Conservation (phyloP, 2,797 vertebrate genomes). For the Jordanella pulchra region DNA sequence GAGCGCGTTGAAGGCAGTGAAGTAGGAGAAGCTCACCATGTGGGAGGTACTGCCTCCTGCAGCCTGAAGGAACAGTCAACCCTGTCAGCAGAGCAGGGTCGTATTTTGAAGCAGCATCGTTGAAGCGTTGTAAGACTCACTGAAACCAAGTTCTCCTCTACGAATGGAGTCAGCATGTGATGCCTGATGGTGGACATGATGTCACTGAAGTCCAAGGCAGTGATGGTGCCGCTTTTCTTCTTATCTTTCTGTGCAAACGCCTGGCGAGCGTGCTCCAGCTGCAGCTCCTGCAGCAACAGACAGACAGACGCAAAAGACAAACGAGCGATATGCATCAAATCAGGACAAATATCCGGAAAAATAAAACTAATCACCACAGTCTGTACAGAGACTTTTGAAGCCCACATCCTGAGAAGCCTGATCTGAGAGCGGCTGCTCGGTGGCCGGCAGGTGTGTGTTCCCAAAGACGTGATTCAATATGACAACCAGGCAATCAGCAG, state of each 20-base stretch:
- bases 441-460: constrained; percentile 79
- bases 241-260: constrained; percentile 95
- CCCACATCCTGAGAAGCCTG: constrained; percentile 73
- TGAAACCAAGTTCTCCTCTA: constrained; percentile 97
- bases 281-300: constrained; percentile 84
- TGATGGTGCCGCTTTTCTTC: constrained; percentile 91
- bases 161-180: constrained; percentile 95
- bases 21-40: constrained; percentile 99
- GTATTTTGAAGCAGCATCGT: constrained; percentile 9
- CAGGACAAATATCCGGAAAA: constrained; percentile 41
- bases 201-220: constrained; percentile 93
- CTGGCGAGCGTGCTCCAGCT: constrained; percentile 94
- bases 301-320: constrained; percentile 11
- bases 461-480: constrained; percentile 73
- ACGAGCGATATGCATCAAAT: constrained; percentile 40
- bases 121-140: constrained; percentile 79
- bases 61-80: constrained; percentile 76
- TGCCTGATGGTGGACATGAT: constrained; percentile 98
- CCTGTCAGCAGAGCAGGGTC: constrained; percentile 18
- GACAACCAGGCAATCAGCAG: constrained; percentile 80
- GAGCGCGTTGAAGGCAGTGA: constrained; percentile 97
- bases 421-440: constrained; percentile 52
- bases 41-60: constrained; percentile 94
- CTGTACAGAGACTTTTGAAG: constrained; percentile 76
- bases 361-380: constrained; percentile 65